Base-by-base conservation (phyloP, 2,113 vertebrate species). In the rat (Rattus norvegicus) region DNA sequence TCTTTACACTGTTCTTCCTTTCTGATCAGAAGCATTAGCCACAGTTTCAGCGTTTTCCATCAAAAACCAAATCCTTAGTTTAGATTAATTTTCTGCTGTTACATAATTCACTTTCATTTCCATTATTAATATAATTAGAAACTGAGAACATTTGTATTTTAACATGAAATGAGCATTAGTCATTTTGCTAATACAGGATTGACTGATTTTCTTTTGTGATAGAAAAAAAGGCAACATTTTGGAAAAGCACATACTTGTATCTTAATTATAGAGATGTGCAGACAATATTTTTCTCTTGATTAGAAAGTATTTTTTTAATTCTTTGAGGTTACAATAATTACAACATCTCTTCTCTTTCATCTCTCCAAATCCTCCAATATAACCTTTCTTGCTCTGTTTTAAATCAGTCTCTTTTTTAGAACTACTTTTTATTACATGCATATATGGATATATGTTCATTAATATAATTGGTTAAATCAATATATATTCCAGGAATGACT, bases 1-100 rank as follows among this genome's bases (percentile, higher is more conserved):
- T 98, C 97, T 98, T 94, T 96, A 93, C 79, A 65, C 84, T 73
- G 87, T 59, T 96, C 81, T 94, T 95, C 20, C 56, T 91, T 83
- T 17, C 89, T 20, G 88, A 30, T 87, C 61, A 96, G 84, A 91
- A 91, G 95, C 93, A 73, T 70, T 96, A 95, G 94, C 59, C 8
- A 36, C n/a, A 87, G 61, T 65, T 52, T 56, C 83, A 96, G 93
- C 90, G 10, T 96, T 97, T 47, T 91, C 86, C n/a, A 73, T 91
- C 93, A 87, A 97, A 96, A 98, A 79, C 49, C 91, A 96, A 67
- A 43, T 69, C 30, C 86, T 90, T 84, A 72, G 33, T 86, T 92
- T 88, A 89, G 89, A 97, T 80, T 59, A 88, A 97, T 63, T 93
- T 84, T 96, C 39, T 9, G 56, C 19, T 88, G 11, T 76, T 26